Base-by-base conservation (phyloP, 2,113 vertebrate species). In the Neolamprologus hecqui region DNA sequence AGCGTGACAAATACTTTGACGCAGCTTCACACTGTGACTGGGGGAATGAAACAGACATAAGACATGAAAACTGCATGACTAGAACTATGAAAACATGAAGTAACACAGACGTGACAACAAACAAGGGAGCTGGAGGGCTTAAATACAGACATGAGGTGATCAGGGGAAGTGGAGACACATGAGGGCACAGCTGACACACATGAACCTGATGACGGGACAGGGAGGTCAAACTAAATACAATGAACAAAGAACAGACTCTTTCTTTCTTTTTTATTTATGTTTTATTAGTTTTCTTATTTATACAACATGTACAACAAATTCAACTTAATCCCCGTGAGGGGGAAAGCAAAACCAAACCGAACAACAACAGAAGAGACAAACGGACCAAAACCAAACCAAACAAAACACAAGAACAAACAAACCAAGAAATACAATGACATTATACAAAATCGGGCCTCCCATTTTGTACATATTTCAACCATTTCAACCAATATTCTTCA, bases 41-140 rank as follows among this genome's bases (percentile, higher is more conserved):
- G 12, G 54, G 21, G 54, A 7, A 55, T 7, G 21, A 55, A 55
- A 55, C 12, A 55, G 21, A 57, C 54, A 55, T 55, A 55, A 55
- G 54, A 55, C 21, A 26, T 55, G 21, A 55, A 55, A 55, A 23
- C 21, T 55, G 53, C 6, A 23, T 55, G 4, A 55, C 53, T 55
- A 55, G 53, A 55, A 1, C 0, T 55, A 55, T 23, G 11, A 55
- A 7, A 55, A 13, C 53, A 55, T 4, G 53, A 4, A 0, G 11
- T 1, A 55, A 13, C 21, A 55, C 11, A 26, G 21, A 13, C 1
- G 0, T 12, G 21, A 55, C 21, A 26, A 55, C 0, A 0, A 55
- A 3, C 11, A 55, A 13, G 21, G 11, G 54, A 55, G 49, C 0
- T 0, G 3, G 49, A 10, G 49, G 21, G 21, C 54, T 55, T 55